Conservation (phyloP, 1,140 invertebrate species). For the Pseudomyrmex sp. region DNA sequence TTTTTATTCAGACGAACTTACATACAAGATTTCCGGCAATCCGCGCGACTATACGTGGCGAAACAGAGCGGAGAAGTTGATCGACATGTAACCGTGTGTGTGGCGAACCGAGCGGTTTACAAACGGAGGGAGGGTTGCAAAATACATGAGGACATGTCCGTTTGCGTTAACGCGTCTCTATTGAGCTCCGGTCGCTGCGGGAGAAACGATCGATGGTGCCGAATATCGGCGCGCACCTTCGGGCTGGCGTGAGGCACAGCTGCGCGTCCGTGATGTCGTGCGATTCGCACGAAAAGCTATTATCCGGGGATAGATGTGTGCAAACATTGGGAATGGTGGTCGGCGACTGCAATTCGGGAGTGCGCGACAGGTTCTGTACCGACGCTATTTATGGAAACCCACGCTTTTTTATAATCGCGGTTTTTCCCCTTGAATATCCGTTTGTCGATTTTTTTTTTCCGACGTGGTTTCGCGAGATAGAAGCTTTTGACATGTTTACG, state of each 20-base stretch:
- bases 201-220: constrained; percentile 29
- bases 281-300: constrained; percentile 53
- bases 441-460: not conserved
- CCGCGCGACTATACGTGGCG: not conserved
- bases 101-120: constrained; percentile 29
- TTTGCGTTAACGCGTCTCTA: constrained; percentile 47
- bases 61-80: constrained; percentile 1
- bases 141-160: constrained; percentile 42
- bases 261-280: constrained; percentile 25
- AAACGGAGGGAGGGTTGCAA: constrained; percentile 25
- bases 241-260: constrained; percentile 2
- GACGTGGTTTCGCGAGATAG: not conserved
- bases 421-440: constrained; percentile 5
- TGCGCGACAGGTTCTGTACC: not conserved
- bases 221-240: constrained; percentile 31
- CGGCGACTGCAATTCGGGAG: constrained; percentile 30
- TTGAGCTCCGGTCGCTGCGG: constrained; percentile 2
- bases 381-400: constrained; percentile 36
- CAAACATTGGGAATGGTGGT: constrained; percentile 2
- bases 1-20: no score
- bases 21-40: no score
- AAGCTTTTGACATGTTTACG: not conserved
- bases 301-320: constrained; percentile 37
- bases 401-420: not conserved
- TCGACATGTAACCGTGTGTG: constrained; percentile 22